Percentiles rank a stretch among this genome's conserved stretches.
Conservation (phyloP, 1,140 invertebrate genomes). For the Scaptomyza hsui region DNA sequence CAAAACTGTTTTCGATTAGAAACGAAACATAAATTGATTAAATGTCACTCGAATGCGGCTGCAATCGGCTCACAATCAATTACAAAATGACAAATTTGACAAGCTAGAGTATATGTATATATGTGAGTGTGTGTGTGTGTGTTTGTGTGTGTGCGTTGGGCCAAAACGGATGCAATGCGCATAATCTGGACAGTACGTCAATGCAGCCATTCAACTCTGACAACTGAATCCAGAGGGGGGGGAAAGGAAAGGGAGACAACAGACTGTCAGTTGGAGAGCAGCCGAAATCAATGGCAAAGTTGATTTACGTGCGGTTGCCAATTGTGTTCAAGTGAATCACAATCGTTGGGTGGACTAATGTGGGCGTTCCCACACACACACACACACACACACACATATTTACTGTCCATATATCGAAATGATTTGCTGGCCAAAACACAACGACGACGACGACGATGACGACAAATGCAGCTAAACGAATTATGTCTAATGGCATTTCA, state of each 20-base stretch:
- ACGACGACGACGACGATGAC: conserved; percentile 15
- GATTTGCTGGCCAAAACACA: conserved; percentile 53
- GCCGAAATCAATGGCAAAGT: conserved; percentile 76
- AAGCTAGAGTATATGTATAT: conserved; percentile 15
- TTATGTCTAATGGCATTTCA: conserved; percentile 83
- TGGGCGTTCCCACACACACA: conserved; percentile 16
- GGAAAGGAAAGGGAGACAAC: not conserved
- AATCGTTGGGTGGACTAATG: conserved; percentile 22
- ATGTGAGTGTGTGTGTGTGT: conserved; percentile 3
- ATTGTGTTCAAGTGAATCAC: conserved; percentile 67
- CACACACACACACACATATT: not conserved
- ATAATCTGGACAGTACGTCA: conserved; percentile 74
- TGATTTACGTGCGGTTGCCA: conserved; percentile 77
- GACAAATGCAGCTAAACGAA: conserved; percentile 81
- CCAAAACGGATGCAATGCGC: conserved; percentile 40
- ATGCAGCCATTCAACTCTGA: conserved; percentile 52
- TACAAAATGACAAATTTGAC: conserved; percentile 77
- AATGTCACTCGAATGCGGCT: conserved; percentile 50
- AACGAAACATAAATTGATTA: conserved; percentile 72
- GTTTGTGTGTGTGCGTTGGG: conserved; percentile 5
- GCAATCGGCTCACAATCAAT: conserved; percentile 71
- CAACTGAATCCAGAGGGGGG: not conserved
- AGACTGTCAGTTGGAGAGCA: conserved; percentile 45
- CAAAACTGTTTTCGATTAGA: conserved; percentile 29
- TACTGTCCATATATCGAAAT: conserved; percentile 73